phyloP scores from a whole-genome alignment of 2,888 invertebrate species.

The Lasioglossum leucozonium region DNA sequence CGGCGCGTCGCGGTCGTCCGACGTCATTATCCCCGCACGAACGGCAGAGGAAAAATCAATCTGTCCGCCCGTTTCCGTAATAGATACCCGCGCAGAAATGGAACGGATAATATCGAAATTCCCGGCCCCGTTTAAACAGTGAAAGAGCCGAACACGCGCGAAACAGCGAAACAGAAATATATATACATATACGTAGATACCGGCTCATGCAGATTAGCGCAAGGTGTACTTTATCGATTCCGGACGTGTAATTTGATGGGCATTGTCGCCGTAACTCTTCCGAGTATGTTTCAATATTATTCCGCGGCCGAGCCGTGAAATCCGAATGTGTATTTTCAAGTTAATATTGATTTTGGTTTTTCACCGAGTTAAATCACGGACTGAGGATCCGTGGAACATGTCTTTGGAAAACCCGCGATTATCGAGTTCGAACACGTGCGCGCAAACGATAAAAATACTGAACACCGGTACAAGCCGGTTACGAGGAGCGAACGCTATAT shows the following conservation, averaged over 20 bases:
- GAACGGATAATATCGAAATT: not conserved
- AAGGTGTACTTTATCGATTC: constrained; percentile 9
- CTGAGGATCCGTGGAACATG: not conserved
- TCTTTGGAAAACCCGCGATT: not conserved
- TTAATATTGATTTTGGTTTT: constrained; percentile 15
- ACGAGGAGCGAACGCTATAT: not conserved
- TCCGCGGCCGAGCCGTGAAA: not conserved
- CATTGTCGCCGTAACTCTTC: not conserved
- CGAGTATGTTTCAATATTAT: constrained; percentile 15
- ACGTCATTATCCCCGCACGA: not conserved
- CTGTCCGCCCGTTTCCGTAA: not conserved
- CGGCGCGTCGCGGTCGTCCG: not conserved
- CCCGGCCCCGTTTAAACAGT: not conserved
- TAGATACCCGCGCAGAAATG: not conserved
- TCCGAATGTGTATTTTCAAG: not conserved
- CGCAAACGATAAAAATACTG: not conserved
- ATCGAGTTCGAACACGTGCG: not conserved
- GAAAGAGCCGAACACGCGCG: not conserved
- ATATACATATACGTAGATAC: no score
- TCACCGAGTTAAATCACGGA: not conserved
- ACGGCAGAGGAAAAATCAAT: not conserved
- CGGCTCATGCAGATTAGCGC: not conserved
- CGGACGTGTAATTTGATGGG: not conserved
- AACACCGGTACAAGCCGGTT: not conserved
- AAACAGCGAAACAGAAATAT: not conserved